Evolutionary conservation across 2,797 vertebrate species (phyloP), one percentile per base, ranked within the genome.

Genomic region (Selene dorsalis): DNA sequence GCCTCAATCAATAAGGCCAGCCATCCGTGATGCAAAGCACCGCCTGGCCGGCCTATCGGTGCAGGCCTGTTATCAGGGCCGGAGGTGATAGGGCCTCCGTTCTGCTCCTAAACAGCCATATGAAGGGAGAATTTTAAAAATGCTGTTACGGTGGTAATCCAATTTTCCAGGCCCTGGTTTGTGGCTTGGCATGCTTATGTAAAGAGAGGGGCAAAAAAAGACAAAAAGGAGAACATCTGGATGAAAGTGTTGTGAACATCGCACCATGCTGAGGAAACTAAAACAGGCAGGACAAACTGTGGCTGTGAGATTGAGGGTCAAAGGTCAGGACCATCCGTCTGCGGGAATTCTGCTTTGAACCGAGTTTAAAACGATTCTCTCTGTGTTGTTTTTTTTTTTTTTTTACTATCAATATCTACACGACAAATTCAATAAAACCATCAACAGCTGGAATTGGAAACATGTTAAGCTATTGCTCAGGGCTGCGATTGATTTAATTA

Each of bases 71-170:
- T 84, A 86, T 82, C 79, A 7, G 69, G 24, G 58, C 75, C 65
- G 0, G 58, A 83, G 79, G 81, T 83, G 80, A 88, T 62, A 57
- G 80, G 1, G 66, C 63, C 75, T 80, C 78, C 55, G 79, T 82
- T 86, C 78, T 79, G 48, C 80, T 82, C 71, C 72, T 57, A 75
- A 80, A 85, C 18, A 2, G 61, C 72, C 71, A 57, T 41, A 77
- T 59, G 72, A 85, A 85, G 66, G 26, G 72, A 69, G 85, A 91
- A 89, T 91, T 69, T 83, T 72, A 90, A 89, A 91, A 86, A 93
- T 80, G 87, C 87, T 58, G 76, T 83, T 78, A 82, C 85, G 73
- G 80, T 89, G 86, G 72, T 90, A 92, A 94, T 93, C 88, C 82
- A 90, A 89, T 91, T 93, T 92, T 91, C 73, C 60, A 45, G 83